Conservation (phyloP, 2,888 invertebrate species). For the Agrilus biguttatus region DNA sequence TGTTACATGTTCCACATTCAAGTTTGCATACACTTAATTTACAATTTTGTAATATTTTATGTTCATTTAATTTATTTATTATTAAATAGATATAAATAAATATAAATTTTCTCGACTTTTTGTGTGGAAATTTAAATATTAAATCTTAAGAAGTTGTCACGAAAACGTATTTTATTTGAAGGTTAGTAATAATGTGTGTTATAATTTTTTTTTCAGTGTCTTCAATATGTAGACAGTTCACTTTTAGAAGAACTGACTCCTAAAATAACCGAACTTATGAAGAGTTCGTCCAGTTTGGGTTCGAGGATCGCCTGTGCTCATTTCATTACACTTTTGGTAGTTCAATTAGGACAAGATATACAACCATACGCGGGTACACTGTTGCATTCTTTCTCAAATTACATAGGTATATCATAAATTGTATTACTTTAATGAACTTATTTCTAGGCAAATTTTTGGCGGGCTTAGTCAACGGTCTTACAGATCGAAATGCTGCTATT, state of each 20-base stretch:
- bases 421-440: no score
- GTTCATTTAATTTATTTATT: no score
- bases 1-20: no score
- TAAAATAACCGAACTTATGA: conserved; percentile 66
- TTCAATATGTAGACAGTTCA: conserved; percentile 59
- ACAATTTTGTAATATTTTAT: no score
- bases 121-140: no score
- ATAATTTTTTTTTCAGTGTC: conserved; percentile 31
- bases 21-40: no score
- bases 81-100: no score
- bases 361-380: conserved; percentile 39
- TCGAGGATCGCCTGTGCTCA: conserved; percentile 72
- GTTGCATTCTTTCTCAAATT: conserved; percentile 9
- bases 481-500: conserved; percentile 71
- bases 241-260: conserved; percentile 70
- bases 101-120: no score
- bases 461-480: conserved; percentile 58
- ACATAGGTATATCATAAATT: no score
- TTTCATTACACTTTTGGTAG: conserved; percentile 55
- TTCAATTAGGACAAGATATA: conserved; percentile 36
- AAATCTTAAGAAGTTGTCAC: no score
- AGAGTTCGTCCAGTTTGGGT: conserved; percentile 64
- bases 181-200: no score
- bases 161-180: not conserved
- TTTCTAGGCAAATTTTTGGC: conserved; percentile 40